Conservation (phyloP, 2,797 vertebrate species). For the Falco rusticolus region DNA sequence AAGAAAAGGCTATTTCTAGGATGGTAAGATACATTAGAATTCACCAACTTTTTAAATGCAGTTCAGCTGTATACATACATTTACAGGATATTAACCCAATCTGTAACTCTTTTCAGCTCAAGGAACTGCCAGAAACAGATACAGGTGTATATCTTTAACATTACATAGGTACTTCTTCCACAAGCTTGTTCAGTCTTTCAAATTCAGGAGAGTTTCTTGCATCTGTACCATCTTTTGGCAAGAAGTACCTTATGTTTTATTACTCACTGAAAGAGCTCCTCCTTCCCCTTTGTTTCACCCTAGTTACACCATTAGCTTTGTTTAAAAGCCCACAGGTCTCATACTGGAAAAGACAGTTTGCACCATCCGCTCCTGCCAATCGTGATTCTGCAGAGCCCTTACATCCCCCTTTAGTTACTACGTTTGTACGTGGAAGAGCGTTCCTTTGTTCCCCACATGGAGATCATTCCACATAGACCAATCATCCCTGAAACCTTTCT, state of each 20-base stretch:
- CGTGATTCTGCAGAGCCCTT: neutral
- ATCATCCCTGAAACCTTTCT: neutral
- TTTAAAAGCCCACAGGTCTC: neutral
- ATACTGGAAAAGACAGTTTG: neutral
- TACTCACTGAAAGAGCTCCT: neutral
- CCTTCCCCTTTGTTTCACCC: neutral
- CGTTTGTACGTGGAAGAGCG: neutral
- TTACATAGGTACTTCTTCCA: neutral
- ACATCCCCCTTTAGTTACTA: neutral
- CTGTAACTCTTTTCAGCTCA: neutral
- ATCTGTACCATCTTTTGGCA: neutral
- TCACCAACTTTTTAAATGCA: neutral
- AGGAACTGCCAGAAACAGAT: neutral
- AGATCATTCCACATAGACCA: neutral
- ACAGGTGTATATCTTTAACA: neutral
- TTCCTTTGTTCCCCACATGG: neutral
- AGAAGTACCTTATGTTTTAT: neutral
- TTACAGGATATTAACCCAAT: neutral
- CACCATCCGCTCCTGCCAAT: neutral
- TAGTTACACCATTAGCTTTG: neutral
- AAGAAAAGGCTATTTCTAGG: neutral
- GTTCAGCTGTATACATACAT: neutral
- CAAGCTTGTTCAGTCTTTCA: neutral
- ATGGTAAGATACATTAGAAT: neutral
- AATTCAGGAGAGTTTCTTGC: neutral